Evolutionary conservation across 2,797 vertebrate species (phyloP).

Genomic region (Ataeniobius toweri): DNA sequence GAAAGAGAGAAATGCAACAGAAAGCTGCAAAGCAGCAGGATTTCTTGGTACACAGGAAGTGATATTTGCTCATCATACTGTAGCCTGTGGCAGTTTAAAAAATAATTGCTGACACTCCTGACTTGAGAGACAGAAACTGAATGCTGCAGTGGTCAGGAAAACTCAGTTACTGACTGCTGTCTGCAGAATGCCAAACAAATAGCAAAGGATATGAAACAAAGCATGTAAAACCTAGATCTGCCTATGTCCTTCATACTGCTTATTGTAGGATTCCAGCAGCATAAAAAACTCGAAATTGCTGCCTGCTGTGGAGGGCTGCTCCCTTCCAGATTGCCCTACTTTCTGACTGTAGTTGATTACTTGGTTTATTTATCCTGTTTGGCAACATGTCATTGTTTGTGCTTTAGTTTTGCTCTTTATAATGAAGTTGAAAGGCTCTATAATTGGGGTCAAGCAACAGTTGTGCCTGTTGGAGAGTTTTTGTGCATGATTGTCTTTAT

Average conservation of each 20-base stretch:
- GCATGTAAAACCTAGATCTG: slow-evolving; percentile 57
- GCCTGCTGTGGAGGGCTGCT: slow-evolving; percentile 55
- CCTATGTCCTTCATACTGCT: slow-evolving; percentile 47
- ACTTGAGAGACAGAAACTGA: slow-evolving; percentile 44
- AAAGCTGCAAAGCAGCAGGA: slow-evolving; percentile 47
- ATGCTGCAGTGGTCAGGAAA: slow-evolving; percentile 59
- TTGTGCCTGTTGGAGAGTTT: slow-evolving; percentile 29
- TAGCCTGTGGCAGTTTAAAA: slow-evolving; percentile 62
- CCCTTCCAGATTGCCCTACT: slow-evolving; percentile 69
- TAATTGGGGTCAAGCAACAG: slow-evolving; percentile 39
- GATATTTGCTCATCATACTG: slow-evolving; percentile 68
- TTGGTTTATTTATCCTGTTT: slow-evolving; percentile 67
- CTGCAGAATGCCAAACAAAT: slow-evolving; percentile 45
- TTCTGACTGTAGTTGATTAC: slow-evolving; percentile 65
- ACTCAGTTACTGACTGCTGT: slow-evolving; percentile 61
- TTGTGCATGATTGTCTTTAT: slow-evolving; percentile 42
- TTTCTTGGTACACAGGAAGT: slow-evolving; percentile 61
- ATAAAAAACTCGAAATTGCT: slow-evolving; percentile 55
- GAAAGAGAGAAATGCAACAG: slow-evolving; percentile 47
- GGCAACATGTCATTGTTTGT: slow-evolving; percentile 52
- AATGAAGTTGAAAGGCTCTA: slow-evolving; percentile 35
- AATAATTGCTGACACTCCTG: slow-evolving; percentile 70
- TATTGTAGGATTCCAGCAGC: slow-evolving; percentile 57
- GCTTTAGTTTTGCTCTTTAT: slow-evolving; percentile 38
- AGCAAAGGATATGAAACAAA: slow-evolving; percentile 40